A percentile compares a stretch with the other conserved stretches of the same genome.
phyloP scores from a whole-genome alignment of 2,888 invertebrate genomes.

The Leptinotarsa peninsularis region DNA sequence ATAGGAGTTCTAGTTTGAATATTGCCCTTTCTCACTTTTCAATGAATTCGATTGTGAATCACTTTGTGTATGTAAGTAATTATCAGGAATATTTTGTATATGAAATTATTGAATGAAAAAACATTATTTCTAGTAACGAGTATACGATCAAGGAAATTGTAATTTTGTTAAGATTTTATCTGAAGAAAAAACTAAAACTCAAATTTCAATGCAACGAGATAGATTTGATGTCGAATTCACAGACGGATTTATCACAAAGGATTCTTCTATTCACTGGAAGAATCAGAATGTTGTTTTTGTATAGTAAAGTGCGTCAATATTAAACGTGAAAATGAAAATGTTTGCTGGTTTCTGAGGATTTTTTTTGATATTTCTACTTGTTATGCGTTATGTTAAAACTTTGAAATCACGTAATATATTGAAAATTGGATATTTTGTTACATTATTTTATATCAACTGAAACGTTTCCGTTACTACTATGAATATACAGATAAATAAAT shows the following conservation, averaged over 20 bases:
- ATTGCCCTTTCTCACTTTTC: background rate
- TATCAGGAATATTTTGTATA: background rate
- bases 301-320: background rate
- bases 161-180: background rate
- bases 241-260: background rate
- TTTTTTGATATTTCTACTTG: background rate
- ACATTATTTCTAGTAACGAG: background rate
- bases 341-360: background rate
- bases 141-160: background rate
- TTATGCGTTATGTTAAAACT: background rate
- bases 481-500: constrained; percentile 1
- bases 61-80: background rate
- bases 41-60: background rate
- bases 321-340: background rate
- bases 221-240: background rate
- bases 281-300: constrained; percentile 6
- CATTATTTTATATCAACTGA: background rate
- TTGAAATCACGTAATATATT: background rate
- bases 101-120: too few relatives aligned
- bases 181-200: background rate
- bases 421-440: background rate
- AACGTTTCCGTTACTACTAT: constrained; percentile 41
- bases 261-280: background rate
- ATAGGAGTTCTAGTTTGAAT: background rate
- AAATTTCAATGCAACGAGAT: background rate